Conservation (phyloP, 2,113 vertebrate species). For the Sinocyclocheilus rhinocerous region DNA sequence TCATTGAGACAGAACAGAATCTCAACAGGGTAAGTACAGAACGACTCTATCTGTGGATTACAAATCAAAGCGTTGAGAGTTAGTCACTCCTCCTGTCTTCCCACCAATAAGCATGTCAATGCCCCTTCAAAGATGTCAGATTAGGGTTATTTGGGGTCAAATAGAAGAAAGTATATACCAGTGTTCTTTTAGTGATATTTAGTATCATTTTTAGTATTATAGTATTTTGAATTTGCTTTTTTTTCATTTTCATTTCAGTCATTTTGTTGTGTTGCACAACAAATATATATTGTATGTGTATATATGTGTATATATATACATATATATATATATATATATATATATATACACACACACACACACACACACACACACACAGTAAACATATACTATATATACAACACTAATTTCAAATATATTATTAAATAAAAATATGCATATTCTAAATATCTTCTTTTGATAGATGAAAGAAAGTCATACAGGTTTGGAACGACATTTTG, state of each 20-base stretch:
- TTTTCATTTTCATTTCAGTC: too few species aligned
- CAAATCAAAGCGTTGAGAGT: background rate
- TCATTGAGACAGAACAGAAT: slow-evolving; percentile 87
- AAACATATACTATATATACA: too few species aligned
- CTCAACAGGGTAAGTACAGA: slow-evolving; percentile 81
- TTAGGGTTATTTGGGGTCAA: background rate
- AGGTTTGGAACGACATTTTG: background rate
- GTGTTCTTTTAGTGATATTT: background rate
- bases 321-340: too few species aligned
- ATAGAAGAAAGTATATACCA: background rate
- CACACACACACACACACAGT: too few species aligned
- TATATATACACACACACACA: too few species aligned
- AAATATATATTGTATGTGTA: too few species aligned
- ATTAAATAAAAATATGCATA: too few species aligned
- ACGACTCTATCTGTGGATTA: background rate
- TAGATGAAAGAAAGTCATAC: background rate
- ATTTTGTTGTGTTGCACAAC: too few species aligned
- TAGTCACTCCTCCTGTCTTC: background rate
- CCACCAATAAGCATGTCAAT: background rate
- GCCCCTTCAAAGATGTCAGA: background rate
- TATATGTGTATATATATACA: too few species aligned
- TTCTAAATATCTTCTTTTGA: too few species aligned
- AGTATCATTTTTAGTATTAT: background rate
- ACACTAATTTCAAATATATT: too few species aligned
- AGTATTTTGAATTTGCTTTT: background rate